These are phyloP conservation scores for Drosophila kohkoa DNA, from an alignment of 1,140 invertebrate genomes.

Conservation along the genomic window DNA sequence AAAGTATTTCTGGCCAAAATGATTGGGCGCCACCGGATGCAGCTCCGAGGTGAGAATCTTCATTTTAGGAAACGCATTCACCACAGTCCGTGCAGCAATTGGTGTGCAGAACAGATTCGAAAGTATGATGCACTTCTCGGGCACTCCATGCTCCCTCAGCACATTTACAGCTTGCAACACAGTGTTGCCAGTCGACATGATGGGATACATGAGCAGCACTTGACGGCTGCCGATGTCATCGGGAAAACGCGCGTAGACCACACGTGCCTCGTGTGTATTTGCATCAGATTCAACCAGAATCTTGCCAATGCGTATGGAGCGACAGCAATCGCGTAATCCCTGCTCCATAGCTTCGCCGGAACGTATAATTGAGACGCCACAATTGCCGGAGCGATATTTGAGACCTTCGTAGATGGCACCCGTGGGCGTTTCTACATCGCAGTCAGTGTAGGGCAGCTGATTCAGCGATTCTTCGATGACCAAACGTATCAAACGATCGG, in stretches of 20 bases:
- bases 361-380: conserved; percentile 98
- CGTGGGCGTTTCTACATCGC: conserved; percentile 96
- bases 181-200: conserved; percentile 99
- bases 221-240: conserved; percentile 96
- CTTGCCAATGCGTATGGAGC: conserved; percentile 98
- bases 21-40: conserved; percentile 97
- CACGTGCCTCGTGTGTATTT: conserved; percentile 97
- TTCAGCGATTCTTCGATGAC: conserved; percentile 99
- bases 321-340: conserved; percentile 97
- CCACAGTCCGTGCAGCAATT: conserved; percentile 93
- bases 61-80: conserved; percentile 95
- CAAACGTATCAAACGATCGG: conserved; percentile 96
- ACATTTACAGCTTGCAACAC: conserved; percentile 95
- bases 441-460: conserved; percentile 96
- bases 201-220: conserved; percentile 99
- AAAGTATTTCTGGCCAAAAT: conserved; percentile 99
- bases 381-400: conserved; percentile 97
- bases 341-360: conserved; percentile 99
- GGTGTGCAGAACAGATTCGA: conserved; percentile 99
- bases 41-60: conserved; percentile 98
- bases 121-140: conserved; percentile 96
- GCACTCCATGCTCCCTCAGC: conserved; percentile 96
- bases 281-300: conserved; percentile 98
- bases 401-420: conserved; percentile 95
- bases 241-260: conserved; percentile 99